These are phyloP conservation scores for Cassiopea andromeda DNA, from an alignment of 30 jellyfish, hydroid and myxozoan species.

Conservation along the genomic window DNA sequence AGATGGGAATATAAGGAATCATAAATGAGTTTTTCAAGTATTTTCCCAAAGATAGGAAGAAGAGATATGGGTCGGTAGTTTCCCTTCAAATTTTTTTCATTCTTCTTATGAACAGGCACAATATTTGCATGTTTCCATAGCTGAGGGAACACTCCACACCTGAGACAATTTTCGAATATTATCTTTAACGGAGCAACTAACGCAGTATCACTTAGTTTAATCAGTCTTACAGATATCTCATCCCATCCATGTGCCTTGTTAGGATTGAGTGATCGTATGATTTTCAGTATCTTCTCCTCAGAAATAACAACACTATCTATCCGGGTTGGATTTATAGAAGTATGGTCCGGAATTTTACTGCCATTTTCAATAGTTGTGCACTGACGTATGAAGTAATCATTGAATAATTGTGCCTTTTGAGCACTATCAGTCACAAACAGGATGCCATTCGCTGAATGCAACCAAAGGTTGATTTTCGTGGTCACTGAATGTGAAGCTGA, in stretches of 20 bases:
- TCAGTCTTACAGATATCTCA: conserved; percentile 57
- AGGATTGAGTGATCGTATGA: conserved; percentile 42
- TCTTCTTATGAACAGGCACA: conserved; percentile 45
- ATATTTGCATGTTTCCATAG: conserved; percentile 62
- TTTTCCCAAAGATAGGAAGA: conserved; percentile 60
- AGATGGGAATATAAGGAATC: conserved; percentile 47
- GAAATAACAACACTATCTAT: conserved; percentile 15
- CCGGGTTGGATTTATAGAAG: background rate
- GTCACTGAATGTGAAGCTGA: too few species aligned
- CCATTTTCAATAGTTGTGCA: conserved; percentile 56
- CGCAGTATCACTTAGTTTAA: conserved; percentile 47
- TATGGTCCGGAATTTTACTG: conserved; percentile 25
- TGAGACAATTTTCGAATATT: conserved; percentile 21
- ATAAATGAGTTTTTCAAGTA: conserved; percentile 37
- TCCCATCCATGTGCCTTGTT: conserved; percentile 71
- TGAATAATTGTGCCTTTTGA: conserved; percentile 58
- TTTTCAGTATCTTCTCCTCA: conserved; percentile 41
- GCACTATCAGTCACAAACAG: conserved; percentile 35
- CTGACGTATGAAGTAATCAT: conserved; percentile 49
- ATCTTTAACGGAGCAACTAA: conserved; percentile 44
- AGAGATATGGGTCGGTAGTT: conserved; percentile 44
- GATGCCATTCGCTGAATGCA: too few species aligned
- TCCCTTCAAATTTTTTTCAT: conserved; percentile 28
- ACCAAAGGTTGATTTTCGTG: too few species aligned
- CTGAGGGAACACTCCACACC: conserved; percentile 41